Conservation (phyloP, 2,797 vertebrate species). For the Coregonus sp. region DNA sequence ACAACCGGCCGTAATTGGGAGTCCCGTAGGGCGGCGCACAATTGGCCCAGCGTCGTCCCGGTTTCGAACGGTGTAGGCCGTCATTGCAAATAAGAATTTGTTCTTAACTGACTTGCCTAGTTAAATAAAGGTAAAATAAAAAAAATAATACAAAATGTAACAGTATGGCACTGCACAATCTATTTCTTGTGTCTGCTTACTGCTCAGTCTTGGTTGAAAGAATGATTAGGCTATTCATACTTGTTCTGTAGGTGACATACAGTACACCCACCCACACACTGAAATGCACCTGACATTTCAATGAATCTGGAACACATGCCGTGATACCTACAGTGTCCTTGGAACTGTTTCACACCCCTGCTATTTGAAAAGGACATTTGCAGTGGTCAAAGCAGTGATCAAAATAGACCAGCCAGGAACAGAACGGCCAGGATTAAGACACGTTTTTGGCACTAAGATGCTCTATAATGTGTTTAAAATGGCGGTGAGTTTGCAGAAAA, state of each 20-base stretch:
- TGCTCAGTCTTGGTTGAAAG: background rate
- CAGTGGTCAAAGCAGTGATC: background rate
- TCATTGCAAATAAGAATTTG: too few relatives aligned
- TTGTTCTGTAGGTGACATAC: background rate
- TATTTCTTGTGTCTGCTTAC: too few relatives aligned
- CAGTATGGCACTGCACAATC: too few relatives aligned
- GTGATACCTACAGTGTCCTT: background rate
- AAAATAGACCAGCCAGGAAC: background rate
- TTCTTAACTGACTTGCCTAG: too few relatives aligned
- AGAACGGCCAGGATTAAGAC: background rate
- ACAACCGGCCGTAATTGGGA: too few relatives aligned
- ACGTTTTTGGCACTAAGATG: background rate
- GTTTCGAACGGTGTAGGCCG: too few relatives aligned
- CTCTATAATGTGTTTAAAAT: background rate
- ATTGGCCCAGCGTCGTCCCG: too few relatives aligned
- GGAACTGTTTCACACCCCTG: background rate
- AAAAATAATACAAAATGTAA: too few relatives aligned
- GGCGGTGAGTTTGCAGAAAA: background rate
- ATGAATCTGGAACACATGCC: conserved; percentile 1
- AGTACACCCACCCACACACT: background rate
- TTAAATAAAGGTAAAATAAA: too few relatives aligned
- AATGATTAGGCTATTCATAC: background rate
- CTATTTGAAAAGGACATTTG: conserved; percentile 1
- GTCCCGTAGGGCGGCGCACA: too few relatives aligned
- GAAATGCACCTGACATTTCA: background rate